A percentile compares a stretch with the other conserved stretches of the same genome.
Evolutionary conservation across 2,113 vertebrate species (phyloP).

Genomic region (Oriolus oriolus): DNA sequence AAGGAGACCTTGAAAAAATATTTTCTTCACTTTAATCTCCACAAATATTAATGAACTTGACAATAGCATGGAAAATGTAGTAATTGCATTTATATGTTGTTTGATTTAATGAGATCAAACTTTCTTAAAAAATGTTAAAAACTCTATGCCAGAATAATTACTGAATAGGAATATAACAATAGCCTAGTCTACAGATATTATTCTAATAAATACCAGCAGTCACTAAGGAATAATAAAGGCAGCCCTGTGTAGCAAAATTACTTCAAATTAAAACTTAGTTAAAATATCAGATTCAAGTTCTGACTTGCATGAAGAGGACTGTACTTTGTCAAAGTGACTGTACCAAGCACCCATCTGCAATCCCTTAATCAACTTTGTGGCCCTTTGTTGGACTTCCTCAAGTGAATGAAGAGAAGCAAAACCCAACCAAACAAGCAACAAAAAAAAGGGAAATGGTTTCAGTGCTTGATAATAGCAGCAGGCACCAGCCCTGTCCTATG

Average conservation of each 20-base stretch:
- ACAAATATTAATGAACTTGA: background rate
- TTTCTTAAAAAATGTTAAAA: background rate
- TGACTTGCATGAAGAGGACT: background rate
- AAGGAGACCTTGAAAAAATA: background rate
- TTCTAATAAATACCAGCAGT: background rate
- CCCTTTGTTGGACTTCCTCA: background rate
- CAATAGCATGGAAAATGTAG: background rate
- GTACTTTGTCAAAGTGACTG: rapidly evolving
- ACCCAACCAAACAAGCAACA: background rate
- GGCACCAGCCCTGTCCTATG: background rate
- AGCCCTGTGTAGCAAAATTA: background rate
- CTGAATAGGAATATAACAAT: background rate
- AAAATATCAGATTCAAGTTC: background rate
- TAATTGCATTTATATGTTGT: background rate
- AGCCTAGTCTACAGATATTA: background rate
- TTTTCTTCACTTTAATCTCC: background rate
- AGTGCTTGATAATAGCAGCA: background rate
- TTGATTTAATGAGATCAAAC: background rate
- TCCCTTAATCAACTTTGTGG: background rate
- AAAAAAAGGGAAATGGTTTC: background rate
- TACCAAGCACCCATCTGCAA: background rate
- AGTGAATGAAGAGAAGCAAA: background rate
- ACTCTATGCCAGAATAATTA: background rate
- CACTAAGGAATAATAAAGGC: background rate
- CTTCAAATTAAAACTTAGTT: background rate